Evolutionary conservation across 37 sponge, comb jelly and placozoan species (phyloP), one percentile per base, ranked within the genome.

Genomic region (Oopsacas minuta): DNA sequence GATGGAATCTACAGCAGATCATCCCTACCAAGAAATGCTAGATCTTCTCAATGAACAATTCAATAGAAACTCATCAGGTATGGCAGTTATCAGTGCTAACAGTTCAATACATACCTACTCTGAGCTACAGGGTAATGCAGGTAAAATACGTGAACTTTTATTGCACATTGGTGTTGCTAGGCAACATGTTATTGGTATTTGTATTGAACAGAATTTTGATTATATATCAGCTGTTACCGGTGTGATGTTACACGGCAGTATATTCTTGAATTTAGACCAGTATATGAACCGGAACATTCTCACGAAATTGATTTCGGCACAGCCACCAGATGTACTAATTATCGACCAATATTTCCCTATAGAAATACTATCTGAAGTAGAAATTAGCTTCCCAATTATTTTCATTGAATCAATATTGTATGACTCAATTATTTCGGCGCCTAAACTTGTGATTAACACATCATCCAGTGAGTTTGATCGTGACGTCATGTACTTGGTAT

Each of bases 291-390:
- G 1, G 22, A 61, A n/a, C 28, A n/a, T n/a, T 34, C 5, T 61
- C 28, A 61, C 20, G 22, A 34, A 61, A 3, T 25, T n/a, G 22
- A 10, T 61, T 10, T 10, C 28, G 28, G 22, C 30, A 7, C 20
- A 34, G 1, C 17, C 75, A 5, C 75, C 75, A 61, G 75, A 61
- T n/a, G 1, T 61, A 20, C 75, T 61, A 61, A 61, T 61, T 25
- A n/a, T 61, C 22, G 75, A 61, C 75, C 75, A 61, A n/a, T n/a
- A 61, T n/a, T 61, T 61, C 75, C 75, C 75, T 3, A 61, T 32
- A 25, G 75, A 61, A 61, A 20, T 25, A 10, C 22, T 61, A 3
- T 25, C 75, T 20, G 28, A 61, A 3, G 75, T 25, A 61, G 75
- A 61, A 7, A 61, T 61, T 3, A 25, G 28, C 5, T 61, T 25